Conservation (phyloP, 2,888 invertebrate genomes). For the Ochropleura plecta region DNA sequence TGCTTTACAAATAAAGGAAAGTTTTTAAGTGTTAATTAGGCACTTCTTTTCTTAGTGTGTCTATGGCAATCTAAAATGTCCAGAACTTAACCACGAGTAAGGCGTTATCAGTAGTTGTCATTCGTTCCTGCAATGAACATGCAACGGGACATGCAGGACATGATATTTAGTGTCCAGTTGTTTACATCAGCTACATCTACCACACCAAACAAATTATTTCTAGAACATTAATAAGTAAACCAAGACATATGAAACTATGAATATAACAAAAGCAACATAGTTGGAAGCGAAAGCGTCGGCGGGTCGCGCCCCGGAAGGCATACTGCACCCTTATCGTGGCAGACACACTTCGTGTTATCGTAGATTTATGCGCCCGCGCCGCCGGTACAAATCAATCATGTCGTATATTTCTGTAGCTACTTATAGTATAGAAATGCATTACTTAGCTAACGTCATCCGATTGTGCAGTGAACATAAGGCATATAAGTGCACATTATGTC, state of each 20-base stretch:
- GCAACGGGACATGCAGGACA: too few relatives aligned
- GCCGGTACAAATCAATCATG: conserved; percentile 82
- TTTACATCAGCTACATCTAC: neutral
- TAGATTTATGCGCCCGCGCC: conserved; percentile 83
- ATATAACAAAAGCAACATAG: conserved; percentile 62
- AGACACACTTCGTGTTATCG: conserved; percentile 87
- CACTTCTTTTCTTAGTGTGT: too few relatives aligned
- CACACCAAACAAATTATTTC: neutral
- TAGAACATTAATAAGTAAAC: conserved; percentile 4
- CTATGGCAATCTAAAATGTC: too few relatives aligned
- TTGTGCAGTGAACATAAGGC: conserved; percentile 40
- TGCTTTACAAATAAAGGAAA: neutral
- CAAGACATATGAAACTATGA: conserved; percentile 9
- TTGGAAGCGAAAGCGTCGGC: conserved; percentile 72
- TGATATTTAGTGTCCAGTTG: too few relatives aligned
- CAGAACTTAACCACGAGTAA: too few relatives aligned
- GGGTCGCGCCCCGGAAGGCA: conserved; percentile 88
- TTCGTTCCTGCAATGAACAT: too few relatives aligned
- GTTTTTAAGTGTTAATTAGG: neutral
- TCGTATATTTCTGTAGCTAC: conserved; percentile 61
- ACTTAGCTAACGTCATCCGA: conserved; percentile 51
- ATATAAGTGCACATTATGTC: conserved; percentile 20
- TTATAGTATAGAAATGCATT: conserved; percentile 56
- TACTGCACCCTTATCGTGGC: conserved; percentile 85
- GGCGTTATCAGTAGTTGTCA: too few relatives aligned